A percentile compares a stretch with the other conserved stretches of the same genome.
Evolutionary conservation across 1,140 invertebrate genomes (phyloP).

Genomic region (Sinonovacula constricta): DNA sequence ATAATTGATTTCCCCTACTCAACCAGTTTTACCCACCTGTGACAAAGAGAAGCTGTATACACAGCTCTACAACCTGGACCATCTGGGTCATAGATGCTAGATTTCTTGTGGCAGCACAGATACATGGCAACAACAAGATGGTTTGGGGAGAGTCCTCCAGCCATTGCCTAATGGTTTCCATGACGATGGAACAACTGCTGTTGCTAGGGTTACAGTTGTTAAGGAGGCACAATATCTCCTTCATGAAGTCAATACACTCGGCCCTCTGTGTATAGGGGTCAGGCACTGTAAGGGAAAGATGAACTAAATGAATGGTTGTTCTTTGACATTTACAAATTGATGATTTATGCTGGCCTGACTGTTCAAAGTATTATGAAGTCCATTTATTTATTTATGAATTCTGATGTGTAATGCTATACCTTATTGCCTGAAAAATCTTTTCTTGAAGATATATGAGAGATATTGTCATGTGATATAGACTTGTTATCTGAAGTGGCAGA

Average conservation of each 20-base stretch:
- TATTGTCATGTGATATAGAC: too few relatives aligned
- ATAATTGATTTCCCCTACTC: too few relatives aligned
- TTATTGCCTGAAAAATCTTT: too few relatives aligned
- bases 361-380: too few relatives aligned
- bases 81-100: conserved; percentile 74
- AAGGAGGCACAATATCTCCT: conserved; percentile 78
- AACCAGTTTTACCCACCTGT: too few relatives aligned
- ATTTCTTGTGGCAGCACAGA: conserved; percentile 68
- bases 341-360: too few relatives aligned
- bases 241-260: conserved; percentile 80
- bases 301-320: too few relatives aligned
- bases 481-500: too few relatives aligned
- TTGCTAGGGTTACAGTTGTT: conserved; percentile 79
- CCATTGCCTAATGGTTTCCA: conserved; percentile 79
- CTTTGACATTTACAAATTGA: too few relatives aligned
- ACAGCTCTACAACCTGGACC: conserved; percentile 71
- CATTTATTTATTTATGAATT: too few relatives aligned
- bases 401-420: too few relatives aligned
- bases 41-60: conserved; percentile 73
- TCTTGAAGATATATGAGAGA: too few relatives aligned
- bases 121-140: conserved; percentile 71
- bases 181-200: conserved; percentile 78
- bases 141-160: conserved; percentile 69
- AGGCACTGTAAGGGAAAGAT: conserved; percentile 62
- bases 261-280: conserved; percentile 80